Conservation (phyloP, 2,113 vertebrate species). For the Craseonycteris thonglongyai region DNA sequence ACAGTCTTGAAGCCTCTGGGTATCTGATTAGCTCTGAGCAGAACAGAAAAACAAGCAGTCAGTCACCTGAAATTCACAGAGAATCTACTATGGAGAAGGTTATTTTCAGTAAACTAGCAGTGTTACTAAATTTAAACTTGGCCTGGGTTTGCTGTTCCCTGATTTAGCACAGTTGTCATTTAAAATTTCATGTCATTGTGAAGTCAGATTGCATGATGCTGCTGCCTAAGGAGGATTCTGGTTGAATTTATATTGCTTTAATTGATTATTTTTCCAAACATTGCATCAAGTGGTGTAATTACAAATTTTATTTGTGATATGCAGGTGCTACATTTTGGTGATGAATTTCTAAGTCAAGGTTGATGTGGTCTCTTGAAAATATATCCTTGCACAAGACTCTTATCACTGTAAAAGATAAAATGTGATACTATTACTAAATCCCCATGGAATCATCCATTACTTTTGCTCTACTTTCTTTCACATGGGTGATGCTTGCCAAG, state of each 20-base stretch:
- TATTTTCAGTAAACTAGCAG: constrained; percentile 56
- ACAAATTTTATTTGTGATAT: constrained; percentile 43
- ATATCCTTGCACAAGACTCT: background rate
- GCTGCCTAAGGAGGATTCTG: background rate
- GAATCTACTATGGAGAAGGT: constrained; percentile 37
- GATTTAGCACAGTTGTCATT: constrained; percentile 63
- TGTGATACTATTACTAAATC: constrained; percentile 7
- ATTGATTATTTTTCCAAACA: constrained; percentile 36
- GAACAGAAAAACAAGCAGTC: constrained; percentile 43
- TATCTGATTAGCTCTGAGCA: constrained; percentile 58
- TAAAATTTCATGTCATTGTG: constrained; percentile 59
- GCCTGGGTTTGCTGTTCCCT: constrained; percentile 32
- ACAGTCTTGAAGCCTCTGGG: constrained; percentile 9
- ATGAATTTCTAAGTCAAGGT: constrained; percentile 1
- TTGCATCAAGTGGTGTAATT: constrained; percentile 23
- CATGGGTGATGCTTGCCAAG: background rate
- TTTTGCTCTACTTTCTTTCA: constrained; percentile 28
- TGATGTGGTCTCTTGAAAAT: constrained; percentile 33
- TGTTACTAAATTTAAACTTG: constrained; percentile 69
- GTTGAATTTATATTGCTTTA: constrained; percentile 5
- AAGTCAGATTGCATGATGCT: constrained; percentile 49
- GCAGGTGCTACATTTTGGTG: constrained; percentile 23
- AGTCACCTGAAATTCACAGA: constrained; percentile 46
- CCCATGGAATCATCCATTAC: background rate
- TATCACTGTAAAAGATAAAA: background rate